Conservation (phyloP, 1,140 invertebrate species). For the Helicorthomorpha holstii region DNA sequence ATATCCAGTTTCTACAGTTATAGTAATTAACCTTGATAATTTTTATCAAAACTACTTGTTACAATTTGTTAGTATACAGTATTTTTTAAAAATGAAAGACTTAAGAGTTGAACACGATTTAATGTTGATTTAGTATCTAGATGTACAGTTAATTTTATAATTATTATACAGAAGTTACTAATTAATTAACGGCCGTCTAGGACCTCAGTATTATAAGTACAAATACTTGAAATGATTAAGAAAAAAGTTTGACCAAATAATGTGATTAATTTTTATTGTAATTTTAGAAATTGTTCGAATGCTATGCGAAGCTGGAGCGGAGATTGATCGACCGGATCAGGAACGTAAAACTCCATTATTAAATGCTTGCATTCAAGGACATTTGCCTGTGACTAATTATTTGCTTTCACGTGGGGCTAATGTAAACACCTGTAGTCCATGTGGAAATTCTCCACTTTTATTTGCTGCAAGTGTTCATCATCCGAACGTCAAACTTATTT, state of each 20-base stretch:
- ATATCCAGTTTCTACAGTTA: background rate
- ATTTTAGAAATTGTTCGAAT: constrained; percentile 6
- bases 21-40: no score
- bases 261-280: background rate
- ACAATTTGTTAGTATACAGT: no score
- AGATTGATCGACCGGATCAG: constrained; percentile 10
- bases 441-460: constrained; percentile 7
- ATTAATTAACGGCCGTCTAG: no score
- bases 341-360: constrained; percentile 8
- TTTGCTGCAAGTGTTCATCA: constrained; percentile 1
- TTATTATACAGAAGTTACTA: no score
- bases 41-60: no score
- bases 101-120: no score
- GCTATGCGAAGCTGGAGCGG: constrained; percentile 9
- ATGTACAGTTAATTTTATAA: no score
- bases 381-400: constrained; percentile 1
- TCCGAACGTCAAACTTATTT: background rate
- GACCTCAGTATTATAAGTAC: no score
- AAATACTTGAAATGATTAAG: no score
- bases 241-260: no score
- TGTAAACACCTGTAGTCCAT: constrained; percentile 4
- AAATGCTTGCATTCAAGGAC: constrained; percentile 7
- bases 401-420: background rate
- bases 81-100: no score
- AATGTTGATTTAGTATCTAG: no score